Evolutionary conservation across 2,888 invertebrate species (phyloP).

Genomic region (Bimastos eiseni): DNA sequence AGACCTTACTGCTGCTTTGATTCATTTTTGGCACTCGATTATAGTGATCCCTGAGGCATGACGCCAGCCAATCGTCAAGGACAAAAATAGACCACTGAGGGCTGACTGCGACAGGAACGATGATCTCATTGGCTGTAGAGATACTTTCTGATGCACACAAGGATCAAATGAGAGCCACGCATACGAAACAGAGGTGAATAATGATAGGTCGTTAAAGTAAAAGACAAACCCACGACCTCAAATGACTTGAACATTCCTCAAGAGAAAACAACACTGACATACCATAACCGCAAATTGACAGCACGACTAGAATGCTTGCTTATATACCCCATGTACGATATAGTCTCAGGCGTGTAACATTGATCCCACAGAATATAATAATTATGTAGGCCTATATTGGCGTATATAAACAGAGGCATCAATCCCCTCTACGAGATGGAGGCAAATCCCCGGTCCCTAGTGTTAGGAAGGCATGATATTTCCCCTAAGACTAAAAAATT

Average conservation of each 20-base stretch:
- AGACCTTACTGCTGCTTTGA: background rate
- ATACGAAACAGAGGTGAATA: no score
- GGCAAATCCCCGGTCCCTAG: no score
- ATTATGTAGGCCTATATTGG: no score
- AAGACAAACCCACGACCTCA: background rate
- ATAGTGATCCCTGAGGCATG: slow-evolving; percentile 13
- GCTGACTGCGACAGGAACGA: background rate
- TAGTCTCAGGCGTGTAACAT: no score
- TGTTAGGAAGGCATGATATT: no score
- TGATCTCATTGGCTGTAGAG: background rate
- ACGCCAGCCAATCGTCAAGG: background rate
- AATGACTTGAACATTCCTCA: background rate
- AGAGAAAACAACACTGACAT: background rate
- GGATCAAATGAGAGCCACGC: background rate
- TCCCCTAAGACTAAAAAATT: no score
- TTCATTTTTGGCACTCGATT: background rate
- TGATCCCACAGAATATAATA: no score
- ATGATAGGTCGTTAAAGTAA: background rate
- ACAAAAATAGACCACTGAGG: background rate
- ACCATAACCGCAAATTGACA: background rate
- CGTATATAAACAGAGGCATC: no score
- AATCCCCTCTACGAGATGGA: no score
- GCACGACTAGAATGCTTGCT: background rate
- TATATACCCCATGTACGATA: background rate
- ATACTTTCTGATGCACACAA: background rate